These are phyloP conservation scores for Enteromius argenteus DNA, from an alignment of 2,797 vertebrate species.

Conservation along the genomic window DNA sequence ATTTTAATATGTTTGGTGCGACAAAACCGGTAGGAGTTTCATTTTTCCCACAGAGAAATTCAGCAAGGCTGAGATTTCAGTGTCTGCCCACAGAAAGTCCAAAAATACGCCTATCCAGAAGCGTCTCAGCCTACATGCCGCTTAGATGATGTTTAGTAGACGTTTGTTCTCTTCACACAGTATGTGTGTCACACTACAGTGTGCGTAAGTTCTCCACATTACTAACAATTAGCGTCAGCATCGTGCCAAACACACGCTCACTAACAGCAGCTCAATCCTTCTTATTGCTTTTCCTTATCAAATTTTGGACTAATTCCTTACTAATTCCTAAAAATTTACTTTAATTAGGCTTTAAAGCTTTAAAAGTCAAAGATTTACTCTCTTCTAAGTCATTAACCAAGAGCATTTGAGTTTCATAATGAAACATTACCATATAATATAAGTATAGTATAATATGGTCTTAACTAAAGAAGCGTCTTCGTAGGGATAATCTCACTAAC, in stretches of 20 bases:
- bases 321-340: background rate
- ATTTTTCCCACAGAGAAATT: slow-evolving; percentile 40
- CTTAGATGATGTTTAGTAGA: slow-evolving; percentile 32
- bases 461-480: background rate
- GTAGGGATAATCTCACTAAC: slow-evolving; percentile 6
- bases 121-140: slow-evolving; percentile 26
- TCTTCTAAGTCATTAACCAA: background rate
- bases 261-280: background rate
- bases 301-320: background rate
- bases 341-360: slow-evolving; percentile 11
- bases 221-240: slow-evolving; percentile 22
- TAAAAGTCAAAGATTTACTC: background rate
- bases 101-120: slow-evolving; percentile 51
- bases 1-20: slow-evolving; percentile 21
- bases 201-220: background rate
- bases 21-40: slow-evolving; percentile 36
- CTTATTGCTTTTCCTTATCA: background rate
- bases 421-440: background rate
- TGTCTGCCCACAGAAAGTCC: slow-evolving; percentile 48
- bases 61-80: slow-evolving; percentile 46
- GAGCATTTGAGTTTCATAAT: background rate
- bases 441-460: background rate
- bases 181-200: background rate
- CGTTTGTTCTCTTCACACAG: slow-evolving; percentile 19
- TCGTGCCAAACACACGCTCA: background rate